Conservation (phyloP, 2,888 invertebrate species). For the Eupithecia insigniata region DNA sequence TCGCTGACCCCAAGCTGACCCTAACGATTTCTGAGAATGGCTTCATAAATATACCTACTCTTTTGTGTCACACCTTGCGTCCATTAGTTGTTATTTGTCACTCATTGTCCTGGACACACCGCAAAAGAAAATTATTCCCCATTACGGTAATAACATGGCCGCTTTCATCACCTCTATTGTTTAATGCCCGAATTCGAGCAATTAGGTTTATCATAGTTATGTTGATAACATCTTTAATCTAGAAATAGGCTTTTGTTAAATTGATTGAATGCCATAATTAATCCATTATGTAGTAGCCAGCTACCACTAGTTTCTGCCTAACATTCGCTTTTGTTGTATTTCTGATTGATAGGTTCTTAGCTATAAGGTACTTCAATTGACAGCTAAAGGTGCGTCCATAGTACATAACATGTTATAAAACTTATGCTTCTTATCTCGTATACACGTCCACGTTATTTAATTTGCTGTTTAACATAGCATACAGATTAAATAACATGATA, state of each 20-base stretch:
- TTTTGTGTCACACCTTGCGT: conserved; percentile 59
- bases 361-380: neutral
- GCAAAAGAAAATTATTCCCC: conserved; percentile 59
- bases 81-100: conserved; percentile 76
- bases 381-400: no score
- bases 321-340: neutral
- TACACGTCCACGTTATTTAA: no score
- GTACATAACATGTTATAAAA: no score
- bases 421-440: no score
- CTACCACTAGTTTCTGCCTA: neutral
- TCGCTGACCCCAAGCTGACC: conserved; percentile 26
- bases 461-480: no score
- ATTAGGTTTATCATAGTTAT: neutral
- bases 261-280: conserved; percentile 3
- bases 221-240: conserved; percentile 18
- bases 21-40: conserved; percentile 47
- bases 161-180: conserved; percentile 24
- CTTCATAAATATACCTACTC: conserved; percentile 37
- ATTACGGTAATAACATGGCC: conserved; percentile 40
- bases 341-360: neutral
- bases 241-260: conserved; percentile 5
- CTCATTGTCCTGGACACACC: conserved; percentile 63
- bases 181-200: conserved; percentile 16
- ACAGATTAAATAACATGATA: no score
- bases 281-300: conserved; percentile 16